These are phyloP conservation scores for Sclerodermus sp. DNA, from an alignment of 2,888 invertebrate species.

Conservation along the genomic window DNA sequence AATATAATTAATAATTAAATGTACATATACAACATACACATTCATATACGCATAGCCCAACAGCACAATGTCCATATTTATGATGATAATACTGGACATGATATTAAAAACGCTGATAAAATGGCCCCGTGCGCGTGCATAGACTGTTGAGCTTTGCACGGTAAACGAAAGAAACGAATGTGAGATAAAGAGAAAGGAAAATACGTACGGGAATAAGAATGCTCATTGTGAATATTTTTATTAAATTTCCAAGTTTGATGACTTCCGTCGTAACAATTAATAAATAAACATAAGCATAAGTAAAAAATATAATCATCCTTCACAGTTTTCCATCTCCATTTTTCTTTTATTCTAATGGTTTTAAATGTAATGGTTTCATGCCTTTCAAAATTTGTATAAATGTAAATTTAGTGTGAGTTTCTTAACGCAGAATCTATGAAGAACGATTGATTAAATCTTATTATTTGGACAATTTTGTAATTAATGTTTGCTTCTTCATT, in stretches of 20 bases:
- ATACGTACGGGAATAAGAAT: conserved; percentile 38
- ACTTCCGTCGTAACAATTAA: conserved; percentile 58
- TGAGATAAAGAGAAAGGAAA: conserved; percentile 20
- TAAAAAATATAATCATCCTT: conserved; percentile 33
- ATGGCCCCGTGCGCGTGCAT: conserved; percentile 28
- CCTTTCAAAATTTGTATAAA: too few relatives aligned
- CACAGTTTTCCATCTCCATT: conserved; percentile 2
- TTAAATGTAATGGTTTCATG: too few relatives aligned
- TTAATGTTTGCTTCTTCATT: too few relatives aligned
- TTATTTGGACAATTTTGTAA: too few relatives aligned
- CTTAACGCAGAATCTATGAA: too few relatives aligned
- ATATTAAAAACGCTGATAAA: conserved; percentile 24
- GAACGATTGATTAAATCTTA: too few relatives aligned
- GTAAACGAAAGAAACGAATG: conserved; percentile 33
- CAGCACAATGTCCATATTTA: conserved; percentile 11
- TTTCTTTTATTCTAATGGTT: too few relatives aligned
- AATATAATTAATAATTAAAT: conserved; percentile 57
- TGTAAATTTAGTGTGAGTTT: too few relatives aligned
- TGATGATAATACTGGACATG: conserved; percentile 15
- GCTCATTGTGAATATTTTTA: conserved; percentile 59
- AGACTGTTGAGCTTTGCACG: conserved; percentile 24
- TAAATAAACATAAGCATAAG: conserved; percentile 57
- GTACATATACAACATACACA: conserved; percentile 54
- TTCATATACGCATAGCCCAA: conserved; percentile 36
- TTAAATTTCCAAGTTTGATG: conserved; percentile 59